Evolutionary conservation across 2,797 vertebrate species (phyloP).

Genomic region (Cyprinodon diabolis): DNA sequence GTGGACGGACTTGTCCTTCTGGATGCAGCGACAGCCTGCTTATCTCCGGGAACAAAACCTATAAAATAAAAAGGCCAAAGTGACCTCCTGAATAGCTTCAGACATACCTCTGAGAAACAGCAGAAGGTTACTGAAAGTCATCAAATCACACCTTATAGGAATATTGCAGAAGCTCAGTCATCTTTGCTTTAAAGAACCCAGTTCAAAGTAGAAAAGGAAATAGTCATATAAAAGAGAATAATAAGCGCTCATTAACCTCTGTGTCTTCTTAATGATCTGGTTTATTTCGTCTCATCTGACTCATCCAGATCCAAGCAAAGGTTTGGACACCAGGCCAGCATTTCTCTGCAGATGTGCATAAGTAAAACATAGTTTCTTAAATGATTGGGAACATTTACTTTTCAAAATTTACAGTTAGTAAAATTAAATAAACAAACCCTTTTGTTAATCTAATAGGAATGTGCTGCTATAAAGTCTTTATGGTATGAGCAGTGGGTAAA

Average conservation of each 20-base stretch:
- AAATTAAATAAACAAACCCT: not conserved
- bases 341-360: not conserved
- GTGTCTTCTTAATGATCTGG: not conserved
- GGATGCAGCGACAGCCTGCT: constrained; percentile 43
- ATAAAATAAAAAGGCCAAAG: constrained; percentile 22
- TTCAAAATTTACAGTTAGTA: not conserved
- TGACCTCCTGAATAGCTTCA: constrained; percentile 46
- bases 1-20: constrained; percentile 36
- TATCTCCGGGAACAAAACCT: constrained; percentile 51
- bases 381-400: too few relatives aligned
- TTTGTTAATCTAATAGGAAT: not conserved
- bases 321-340: not conserved
- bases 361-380: not conserved
- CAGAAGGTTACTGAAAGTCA: constrained; percentile 26
- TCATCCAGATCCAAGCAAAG: not conserved
- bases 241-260: not conserved
- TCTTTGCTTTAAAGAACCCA: constrained; percentile 28
- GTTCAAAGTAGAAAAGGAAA: constrained; percentile 6
- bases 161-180: not conserved
- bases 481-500: not conserved
- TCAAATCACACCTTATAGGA: constrained; percentile 34
- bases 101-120: constrained; percentile 33
- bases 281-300: not conserved
- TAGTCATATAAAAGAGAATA: constrained; percentile 1
- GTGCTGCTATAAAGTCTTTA: not conserved